Percentiles rank a stretch among this genome's conserved stretches.
Conservation (phyloP, 2,797 vertebrate species). For the Lithobates pipiens region DNA sequence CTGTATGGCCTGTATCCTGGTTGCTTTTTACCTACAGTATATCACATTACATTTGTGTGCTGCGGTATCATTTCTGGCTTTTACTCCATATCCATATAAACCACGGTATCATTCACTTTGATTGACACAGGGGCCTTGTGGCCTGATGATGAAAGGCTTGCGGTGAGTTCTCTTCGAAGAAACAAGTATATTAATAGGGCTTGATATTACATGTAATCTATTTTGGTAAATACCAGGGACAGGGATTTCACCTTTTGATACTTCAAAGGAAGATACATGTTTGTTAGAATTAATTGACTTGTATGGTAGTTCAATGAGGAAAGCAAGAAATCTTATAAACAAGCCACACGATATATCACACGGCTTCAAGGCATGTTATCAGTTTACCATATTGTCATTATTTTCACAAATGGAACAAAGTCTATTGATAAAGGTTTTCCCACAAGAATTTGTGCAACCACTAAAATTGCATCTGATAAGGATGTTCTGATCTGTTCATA, state of each 20-base stretch:
- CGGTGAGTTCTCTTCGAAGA: conserved; percentile 13
- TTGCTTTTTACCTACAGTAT: conserved; percentile 11
- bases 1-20: background rate
- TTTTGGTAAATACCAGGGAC: conserved; percentile 11
- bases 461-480: too few relatives aligned
- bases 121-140: conserved; percentile 24
- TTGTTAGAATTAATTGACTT: conserved; percentile 20
- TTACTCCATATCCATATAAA: conserved; percentile 27
- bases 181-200: conserved; percentile 25
- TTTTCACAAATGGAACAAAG: too few relatives aligned
- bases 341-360: background rate
- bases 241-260: conserved; percentile 5
- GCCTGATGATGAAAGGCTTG: conserved; percentile 18
- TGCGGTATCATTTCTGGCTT: background rate
- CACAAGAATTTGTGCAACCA: background rate
- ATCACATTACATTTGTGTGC: conserved; percentile 21
- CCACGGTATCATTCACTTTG: conserved; percentile 31
- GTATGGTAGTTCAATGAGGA: background rate
- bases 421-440: background rate
- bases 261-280: conserved; percentile 22
- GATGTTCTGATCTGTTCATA: too few relatives aligned
- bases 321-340: background rate
- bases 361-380: too few relatives aligned
- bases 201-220: conserved; percentile 30
- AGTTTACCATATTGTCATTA: too few relatives aligned